These are phyloP conservation scores for Abrostola triplasia DNA, from an alignment of 2,888 invertebrate species.

Conservation along the genomic window DNA sequence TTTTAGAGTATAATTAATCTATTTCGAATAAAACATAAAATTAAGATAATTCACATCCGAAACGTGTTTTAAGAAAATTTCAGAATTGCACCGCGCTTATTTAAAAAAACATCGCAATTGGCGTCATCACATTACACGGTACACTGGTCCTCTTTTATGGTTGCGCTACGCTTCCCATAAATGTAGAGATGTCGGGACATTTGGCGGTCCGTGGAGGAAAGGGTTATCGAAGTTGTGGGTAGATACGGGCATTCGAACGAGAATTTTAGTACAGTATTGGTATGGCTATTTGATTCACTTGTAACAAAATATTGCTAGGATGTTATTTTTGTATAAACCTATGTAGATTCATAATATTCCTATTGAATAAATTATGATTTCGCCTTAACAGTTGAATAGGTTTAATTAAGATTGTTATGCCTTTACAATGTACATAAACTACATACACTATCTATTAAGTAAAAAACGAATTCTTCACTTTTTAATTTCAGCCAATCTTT, in stretches of 20 bases:
- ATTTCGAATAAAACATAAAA: no score
- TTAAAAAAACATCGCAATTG: constrained; percentile 44
- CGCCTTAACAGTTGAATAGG: no score
- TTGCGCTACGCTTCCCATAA: constrained; percentile 34
- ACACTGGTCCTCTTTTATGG: constrained; percentile 53
- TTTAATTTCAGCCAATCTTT: no score
- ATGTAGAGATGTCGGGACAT: constrained; percentile 42
- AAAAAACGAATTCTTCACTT: no score
- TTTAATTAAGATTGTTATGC: no score
- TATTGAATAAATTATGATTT: no score
- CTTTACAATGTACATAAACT: no score
- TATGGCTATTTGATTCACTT: neutral
- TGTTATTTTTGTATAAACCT: neutral
- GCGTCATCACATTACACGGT: constrained; percentile 53
- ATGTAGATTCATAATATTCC: no score
- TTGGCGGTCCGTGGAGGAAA: constrained; percentile 24
- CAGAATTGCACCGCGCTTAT: constrained; percentile 34
- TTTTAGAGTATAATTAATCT: no score
- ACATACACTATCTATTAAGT: no score
- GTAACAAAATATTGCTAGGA: neutral
- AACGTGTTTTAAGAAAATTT: neutral
- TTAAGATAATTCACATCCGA: no score
- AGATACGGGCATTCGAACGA: constrained; percentile 12
- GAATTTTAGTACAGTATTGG: constrained; percentile 24
- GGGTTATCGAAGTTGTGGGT: constrained; percentile 21